A percentile compares a stretch with the other conserved stretches of the same genome.
phyloP scores from a whole-genome alignment of 2,113 vertebrate genomes.

The Alosa alosa region DNA sequence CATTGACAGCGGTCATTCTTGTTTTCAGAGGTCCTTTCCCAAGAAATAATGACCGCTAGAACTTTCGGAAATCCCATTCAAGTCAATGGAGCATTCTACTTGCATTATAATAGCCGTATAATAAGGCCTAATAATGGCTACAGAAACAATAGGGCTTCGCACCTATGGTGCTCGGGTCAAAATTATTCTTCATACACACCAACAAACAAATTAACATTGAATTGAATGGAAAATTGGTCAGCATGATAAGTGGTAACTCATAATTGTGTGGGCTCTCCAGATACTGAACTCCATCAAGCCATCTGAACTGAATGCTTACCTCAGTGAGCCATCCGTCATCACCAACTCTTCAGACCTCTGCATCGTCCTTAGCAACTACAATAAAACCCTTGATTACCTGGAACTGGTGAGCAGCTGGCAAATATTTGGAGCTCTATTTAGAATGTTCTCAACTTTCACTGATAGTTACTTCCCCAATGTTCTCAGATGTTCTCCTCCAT shows the following conservation, averaged over 20 bases:
- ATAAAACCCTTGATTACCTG: constrained; percentile 53
- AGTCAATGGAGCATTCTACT: too few species aligned
- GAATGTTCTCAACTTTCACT: neutral
- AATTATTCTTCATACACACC: too few species aligned
- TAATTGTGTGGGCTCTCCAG: constrained; percentile 47
- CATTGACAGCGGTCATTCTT: too few species aligned
- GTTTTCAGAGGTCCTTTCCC: too few species aligned
- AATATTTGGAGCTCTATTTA: neutral
- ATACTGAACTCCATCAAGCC: constrained; percentile 57
- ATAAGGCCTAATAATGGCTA: too few species aligned
- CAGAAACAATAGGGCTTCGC: too few species aligned
- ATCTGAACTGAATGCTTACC: constrained; percentile 55
- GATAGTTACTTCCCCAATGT: neutral
- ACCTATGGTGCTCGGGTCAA: too few species aligned
- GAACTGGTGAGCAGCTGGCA: constrained; percentile 42
- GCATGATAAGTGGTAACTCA: neutral
- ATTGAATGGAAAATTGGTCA: neutral
- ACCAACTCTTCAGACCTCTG: constrained; percentile 50
- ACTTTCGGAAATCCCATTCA: too few species aligned
- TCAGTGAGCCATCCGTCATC: constrained; percentile 49
- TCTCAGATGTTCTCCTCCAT: neutral
- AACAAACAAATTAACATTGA: neutral
- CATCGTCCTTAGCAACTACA: constrained; percentile 55
- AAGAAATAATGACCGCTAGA: too few species aligned
- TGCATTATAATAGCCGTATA: too few species aligned